Percentiles rank a stretch among this genome's conserved stretches.
Conservation (phyloP, 1,140 invertebrate species). For the Idris sp. region DNA sequence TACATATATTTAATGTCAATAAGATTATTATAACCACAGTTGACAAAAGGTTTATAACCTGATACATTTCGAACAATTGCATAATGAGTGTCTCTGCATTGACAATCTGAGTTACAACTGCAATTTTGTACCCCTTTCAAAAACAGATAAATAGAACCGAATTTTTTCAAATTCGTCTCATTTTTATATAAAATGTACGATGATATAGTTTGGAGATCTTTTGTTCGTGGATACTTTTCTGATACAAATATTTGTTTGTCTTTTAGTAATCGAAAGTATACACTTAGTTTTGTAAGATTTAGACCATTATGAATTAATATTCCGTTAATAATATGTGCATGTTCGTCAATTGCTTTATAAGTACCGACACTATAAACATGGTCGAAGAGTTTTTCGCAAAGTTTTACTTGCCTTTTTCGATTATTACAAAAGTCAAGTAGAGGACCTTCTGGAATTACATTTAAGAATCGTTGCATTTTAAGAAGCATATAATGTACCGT, state of each 20-base stretch:
- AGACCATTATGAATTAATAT: background rate
- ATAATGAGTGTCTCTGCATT: too few relatives aligned
- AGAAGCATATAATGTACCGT: constrained; percentile 28
- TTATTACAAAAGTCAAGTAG: constrained; percentile 31
- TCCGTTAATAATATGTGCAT: background rate
- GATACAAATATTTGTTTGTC: constrained; percentile 4
- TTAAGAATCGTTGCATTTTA: constrained; percentile 28
- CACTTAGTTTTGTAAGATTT: background rate
- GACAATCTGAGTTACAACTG: too few relatives aligned
- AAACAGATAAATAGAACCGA: too few relatives aligned
- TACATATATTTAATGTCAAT: too few relatives aligned
- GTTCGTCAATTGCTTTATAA: constrained; percentile 5
- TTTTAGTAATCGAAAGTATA: constrained; percentile 18
- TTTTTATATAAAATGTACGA: too few relatives aligned
- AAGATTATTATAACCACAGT: too few relatives aligned
- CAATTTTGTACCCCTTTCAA: too few relatives aligned
- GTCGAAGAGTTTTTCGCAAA: constrained; percentile 19
- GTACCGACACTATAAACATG: constrained; percentile 45
- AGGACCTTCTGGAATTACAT: constrained; percentile 26
- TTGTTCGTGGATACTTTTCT: constrained; percentile 1
- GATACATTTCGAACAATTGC: too few relatives aligned
- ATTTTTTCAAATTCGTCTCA: too few relatives aligned
- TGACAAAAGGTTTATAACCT: too few relatives aligned
- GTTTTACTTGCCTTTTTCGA: constrained; percentile 53
- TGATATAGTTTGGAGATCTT: constrained; percentile 9